These are phyloP conservation scores for Pungitius pungitius DNA, from an alignment of 2,113 vertebrate genomes.

Conservation along the genomic window DNA sequence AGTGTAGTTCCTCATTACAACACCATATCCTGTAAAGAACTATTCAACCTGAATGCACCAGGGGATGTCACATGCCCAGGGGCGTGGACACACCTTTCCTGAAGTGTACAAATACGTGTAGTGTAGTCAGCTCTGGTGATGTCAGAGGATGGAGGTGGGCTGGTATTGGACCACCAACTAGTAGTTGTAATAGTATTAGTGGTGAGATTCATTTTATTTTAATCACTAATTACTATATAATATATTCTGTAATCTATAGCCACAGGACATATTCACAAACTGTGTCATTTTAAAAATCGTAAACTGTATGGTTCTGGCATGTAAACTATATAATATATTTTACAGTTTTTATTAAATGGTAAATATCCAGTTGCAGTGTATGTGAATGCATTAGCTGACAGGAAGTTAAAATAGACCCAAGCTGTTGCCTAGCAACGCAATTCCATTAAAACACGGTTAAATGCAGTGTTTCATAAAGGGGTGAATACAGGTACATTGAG, in stretches of 20 bases:
- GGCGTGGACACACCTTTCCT: too few relatives aligned
- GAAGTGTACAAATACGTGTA: too few relatives aligned
- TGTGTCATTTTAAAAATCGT: background rate
- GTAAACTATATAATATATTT: background rate
- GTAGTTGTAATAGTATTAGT: background rate
- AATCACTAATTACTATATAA: background rate
- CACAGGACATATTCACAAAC: background rate
- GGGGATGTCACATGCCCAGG: too few relatives aligned
- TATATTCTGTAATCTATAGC: background rate
- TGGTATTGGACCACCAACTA: background rate
- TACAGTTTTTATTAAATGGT: background rate
- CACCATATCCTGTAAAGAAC: too few relatives aligned
- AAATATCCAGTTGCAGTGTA: background rate
- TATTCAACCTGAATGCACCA: too few relatives aligned
- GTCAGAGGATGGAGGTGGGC: too few relatives aligned
- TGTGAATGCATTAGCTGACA: background rate
- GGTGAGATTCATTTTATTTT: background rate
- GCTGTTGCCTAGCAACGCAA: background rate
- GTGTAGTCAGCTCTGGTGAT: too few relatives aligned
- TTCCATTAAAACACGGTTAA: background rate
- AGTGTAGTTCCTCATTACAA: too few relatives aligned
- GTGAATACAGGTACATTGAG: background rate
- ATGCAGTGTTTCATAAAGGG: background rate
- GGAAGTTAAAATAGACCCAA: background rate
- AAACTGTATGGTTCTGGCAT: background rate